A percentile compares a stretch with the other conserved stretches of the same genome.
phyloP scores from a whole-genome alignment of 1,140 invertebrate genomes.

The Drosophila funebris region DNA sequence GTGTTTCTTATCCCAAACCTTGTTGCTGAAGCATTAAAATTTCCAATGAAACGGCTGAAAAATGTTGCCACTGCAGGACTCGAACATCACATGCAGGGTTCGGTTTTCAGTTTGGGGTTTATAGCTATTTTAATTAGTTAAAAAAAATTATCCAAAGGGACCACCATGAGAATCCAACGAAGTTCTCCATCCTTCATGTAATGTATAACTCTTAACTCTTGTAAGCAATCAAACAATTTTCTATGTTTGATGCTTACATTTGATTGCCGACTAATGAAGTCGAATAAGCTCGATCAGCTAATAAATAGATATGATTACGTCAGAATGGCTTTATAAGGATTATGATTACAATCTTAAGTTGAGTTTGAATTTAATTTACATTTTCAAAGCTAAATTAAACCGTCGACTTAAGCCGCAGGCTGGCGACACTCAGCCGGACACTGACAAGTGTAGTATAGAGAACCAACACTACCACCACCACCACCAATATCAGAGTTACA shows the following conservation, averaged over 20 bases:
- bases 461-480: not conserved
- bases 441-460: constrained; percentile 63
- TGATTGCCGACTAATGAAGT: constrained; percentile 77
- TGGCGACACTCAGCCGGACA: constrained; percentile 75
- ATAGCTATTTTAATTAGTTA: constrained; percentile 79
- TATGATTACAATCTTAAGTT: constrained; percentile 60
- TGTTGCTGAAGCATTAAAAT: constrained; percentile 49
- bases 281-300: constrained; percentile 67
- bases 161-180: constrained; percentile 52
- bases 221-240: constrained; percentile 44
- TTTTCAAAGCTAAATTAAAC: constrained; percentile 73
- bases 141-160: constrained; percentile 49
- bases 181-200: constrained; percentile 10
- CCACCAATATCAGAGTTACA: not conserved
- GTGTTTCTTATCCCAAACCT: constrained; percentile 72
- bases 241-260: constrained; percentile 43
- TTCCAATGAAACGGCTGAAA: constrained; percentile 70
- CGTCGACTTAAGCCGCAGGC: constrained; percentile 68
- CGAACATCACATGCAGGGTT: constrained; percentile 12
- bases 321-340: constrained; percentile 31
- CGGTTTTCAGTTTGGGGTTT: constrained; percentile 39
- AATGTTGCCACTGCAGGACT: constrained; percentile 67
- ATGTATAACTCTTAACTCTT: constrained; percentile 43
- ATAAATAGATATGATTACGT: constrained; percentile 75
- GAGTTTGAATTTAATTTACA: constrained; percentile 56